Conservation (phyloP, 2,797 vertebrate species). For the Leptodactylus fallax region DNA sequence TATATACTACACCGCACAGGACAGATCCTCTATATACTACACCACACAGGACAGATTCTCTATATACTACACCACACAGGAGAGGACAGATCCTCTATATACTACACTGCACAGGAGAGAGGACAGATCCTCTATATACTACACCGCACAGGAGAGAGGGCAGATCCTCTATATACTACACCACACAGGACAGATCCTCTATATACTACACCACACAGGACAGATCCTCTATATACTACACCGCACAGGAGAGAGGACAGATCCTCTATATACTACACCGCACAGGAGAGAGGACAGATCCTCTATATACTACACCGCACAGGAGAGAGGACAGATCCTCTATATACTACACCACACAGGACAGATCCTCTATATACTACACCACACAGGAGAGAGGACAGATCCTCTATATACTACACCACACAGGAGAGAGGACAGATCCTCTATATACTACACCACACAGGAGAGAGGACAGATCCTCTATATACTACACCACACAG, state of each 20-base stretch:
- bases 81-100: not conserved
- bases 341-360: constrained; percentile 11
- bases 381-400: not conserved
- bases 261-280: constrained; percentile 6
- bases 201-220: not conserved
- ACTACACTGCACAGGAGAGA: not conserved
- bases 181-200: not conserved
- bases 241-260: not conserved
- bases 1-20: constrained; percentile 5
- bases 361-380: not conserved
- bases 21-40: not conserved
- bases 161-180: not conserved
- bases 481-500: constrained; percentile 6
- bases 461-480: not conserved
- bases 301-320: not conserved
- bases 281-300: not conserved
- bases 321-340: not conserved
- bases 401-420: not conserved
- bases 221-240: not conserved
- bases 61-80: constrained; percentile 1
- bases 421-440: not conserved
- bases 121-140: not conserved
- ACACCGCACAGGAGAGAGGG: not conserved
- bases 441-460: constrained; percentile 1
- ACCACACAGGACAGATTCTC: not conserved